Conservation (phyloP, 2,797 vertebrate species). For the Hyperoplus lanceolatus region DNA sequence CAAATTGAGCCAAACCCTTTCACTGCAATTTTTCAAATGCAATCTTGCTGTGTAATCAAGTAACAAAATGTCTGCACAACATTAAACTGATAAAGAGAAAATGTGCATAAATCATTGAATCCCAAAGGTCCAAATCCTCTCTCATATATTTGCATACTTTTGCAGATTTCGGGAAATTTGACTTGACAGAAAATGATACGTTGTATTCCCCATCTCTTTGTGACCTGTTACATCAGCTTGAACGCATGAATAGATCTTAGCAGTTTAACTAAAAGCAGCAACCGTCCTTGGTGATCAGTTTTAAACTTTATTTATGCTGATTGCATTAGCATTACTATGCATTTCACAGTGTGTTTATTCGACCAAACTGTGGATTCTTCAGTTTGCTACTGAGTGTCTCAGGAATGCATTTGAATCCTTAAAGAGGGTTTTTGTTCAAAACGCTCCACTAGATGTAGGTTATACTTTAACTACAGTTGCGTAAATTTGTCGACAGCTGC, state of each 20-base stretch:
- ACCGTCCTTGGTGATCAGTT: conserved; percentile 61
- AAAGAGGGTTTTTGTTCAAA: conserved; percentile 1
- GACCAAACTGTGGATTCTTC: conserved; percentile 39
- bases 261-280: conserved; percentile 47
- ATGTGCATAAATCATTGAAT: conserved; percentile 59
- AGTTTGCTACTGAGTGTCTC: conserved; percentile 19
- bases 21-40: not conserved
- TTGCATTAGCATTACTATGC: conserved; percentile 70
- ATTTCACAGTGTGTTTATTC: conserved; percentile 57
- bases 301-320: conserved; percentile 68
- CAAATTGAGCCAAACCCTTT: no score
- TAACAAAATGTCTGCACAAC: conserved; percentile 67
- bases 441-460: not conserved
- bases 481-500: not conserved
- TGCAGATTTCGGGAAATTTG: conserved; percentile 67
- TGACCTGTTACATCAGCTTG: conserved; percentile 71
- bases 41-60: conserved; percentile 47
- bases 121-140: conserved; percentile 59
- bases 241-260: conserved; percentile 68
- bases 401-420: not conserved
- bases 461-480: not conserved
- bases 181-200: conserved; percentile 72
- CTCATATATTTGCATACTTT: conserved; percentile 69
- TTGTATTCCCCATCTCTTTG: conserved; percentile 62
- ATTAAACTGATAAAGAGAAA: conserved; percentile 56